Percentiles rank a stretch among this genome's conserved stretches.
Evolutionary conservation across 2,888 invertebrate genomes (phyloP).

Genomic region (Megalurothrips usitatus): DNA sequence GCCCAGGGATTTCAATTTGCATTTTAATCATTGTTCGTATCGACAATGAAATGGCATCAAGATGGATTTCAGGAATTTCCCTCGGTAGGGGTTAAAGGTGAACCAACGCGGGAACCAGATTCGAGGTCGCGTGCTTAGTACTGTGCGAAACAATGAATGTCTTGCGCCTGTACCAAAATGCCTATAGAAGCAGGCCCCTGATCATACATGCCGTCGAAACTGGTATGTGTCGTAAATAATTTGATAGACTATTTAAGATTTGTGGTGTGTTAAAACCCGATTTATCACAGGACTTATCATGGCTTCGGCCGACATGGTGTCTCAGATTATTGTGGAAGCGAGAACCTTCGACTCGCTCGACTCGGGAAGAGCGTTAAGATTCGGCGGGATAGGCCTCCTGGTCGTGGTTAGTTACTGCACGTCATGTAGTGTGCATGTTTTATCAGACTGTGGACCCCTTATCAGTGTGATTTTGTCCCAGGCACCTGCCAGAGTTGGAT

Average conservation of each 20-base stretch:
- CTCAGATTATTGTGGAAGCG: background rate
- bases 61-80: background rate
- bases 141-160: background rate
- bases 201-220: background rate
- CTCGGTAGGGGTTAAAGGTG: background rate
- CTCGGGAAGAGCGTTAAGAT: background rate
- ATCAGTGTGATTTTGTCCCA: background rate
- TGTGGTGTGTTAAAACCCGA: background rate
- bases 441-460: too few species aligned
- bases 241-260: background rate
- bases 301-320: background rate
- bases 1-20: too few species aligned
- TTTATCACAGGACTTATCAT: background rate
- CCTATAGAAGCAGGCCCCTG: background rate
- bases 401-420: background rate
- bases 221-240: background rate
- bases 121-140: background rate
- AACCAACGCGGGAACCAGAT: background rate
- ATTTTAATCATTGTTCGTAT: too few species aligned
- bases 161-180: background rate
- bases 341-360: background rate
- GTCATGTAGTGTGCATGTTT: too few species aligned
- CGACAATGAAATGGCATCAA: background rate
- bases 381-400: background rate
- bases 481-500: background rate